Base-by-base conservation (phyloP, 2,113 vertebrate genomes). In the Girardinichthys multiradiatus region DNA sequence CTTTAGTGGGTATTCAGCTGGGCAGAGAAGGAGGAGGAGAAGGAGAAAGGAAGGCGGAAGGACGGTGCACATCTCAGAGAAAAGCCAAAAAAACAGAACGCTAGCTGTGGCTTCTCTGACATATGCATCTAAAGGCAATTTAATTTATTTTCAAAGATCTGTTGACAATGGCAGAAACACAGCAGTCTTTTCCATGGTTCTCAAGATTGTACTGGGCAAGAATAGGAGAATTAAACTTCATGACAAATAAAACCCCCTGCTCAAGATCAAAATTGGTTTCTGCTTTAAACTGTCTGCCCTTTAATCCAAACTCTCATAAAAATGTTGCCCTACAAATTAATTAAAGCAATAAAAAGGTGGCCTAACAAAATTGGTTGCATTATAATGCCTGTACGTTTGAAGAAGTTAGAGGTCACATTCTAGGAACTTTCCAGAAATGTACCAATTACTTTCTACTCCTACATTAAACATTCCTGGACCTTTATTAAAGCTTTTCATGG, bases 1-100 rank as follows among this genome's bases (percentile, higher is more conserved):
- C 96, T 95, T 96, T 94, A 95, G 95, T 95, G 95, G 95, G 96
- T 96, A 99, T 98, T 98, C 97, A 98, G 95, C 95, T 94, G 95
- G 94, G 95, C 92, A 93, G 74, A 87, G 64, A 67, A 61, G 57
- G 57, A 69, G 71, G 76, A 80, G 57, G 89, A 72, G 72, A n/a
- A n/a, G n/a, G 69, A 76, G 48, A 66, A 51, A 42, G 64, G 51
- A 70, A 37, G 48, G 45, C 28, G 62, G 57, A 80, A 70, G 68
- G 30, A 79, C 14, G 35, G 24, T 65, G 48, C 74, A 57, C 54
- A 57, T 79, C 64, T 62, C 60, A 58, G 42, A 21, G 51, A 26
- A 73, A 63, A 64, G 60, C 37, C 17, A 58, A 59, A 14, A 42
- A 69, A 57, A 69, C 4, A 27, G 8, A 64, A 39, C 24, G 28